A percentile compares a stretch with the other conserved stretches of the same genome.
phyloP scores from a whole-genome alignment of 2,888 invertebrate species.

The Salticus scenicus region DNA sequence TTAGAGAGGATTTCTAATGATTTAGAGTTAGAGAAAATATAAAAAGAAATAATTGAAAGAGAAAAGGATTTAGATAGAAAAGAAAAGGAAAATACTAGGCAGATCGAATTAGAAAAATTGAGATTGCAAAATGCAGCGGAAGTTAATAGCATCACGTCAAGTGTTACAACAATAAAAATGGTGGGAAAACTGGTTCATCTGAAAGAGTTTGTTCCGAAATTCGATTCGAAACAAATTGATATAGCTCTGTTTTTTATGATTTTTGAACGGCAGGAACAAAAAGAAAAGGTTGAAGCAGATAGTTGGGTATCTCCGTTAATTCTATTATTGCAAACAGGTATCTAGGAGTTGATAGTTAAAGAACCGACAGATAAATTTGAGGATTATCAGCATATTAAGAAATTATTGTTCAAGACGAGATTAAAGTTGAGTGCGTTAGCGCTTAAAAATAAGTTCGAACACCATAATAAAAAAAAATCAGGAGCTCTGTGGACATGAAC shows the following conservation, averaged over 20 bases:
- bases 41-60: background rate
- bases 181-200: background rate
- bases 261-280: background rate
- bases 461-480: background rate
- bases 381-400: background rate
- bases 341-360: background rate
- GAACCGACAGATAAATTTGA: background rate
- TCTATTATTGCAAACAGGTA: background rate
- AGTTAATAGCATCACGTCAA: background rate
- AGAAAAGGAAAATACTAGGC: background rate
- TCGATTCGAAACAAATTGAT: background rate
- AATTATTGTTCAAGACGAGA: background rate
- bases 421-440: background rate
- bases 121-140: background rate
- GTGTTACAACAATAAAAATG: background rate
- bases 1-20: background rate
- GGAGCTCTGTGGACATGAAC: background rate
- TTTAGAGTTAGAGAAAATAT: background rate
- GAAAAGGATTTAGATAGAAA: background rate
- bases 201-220: background rate
- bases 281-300: background rate
- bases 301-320: background rate
- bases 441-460: background rate
- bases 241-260: background rate
- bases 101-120: background rate